Base-by-base conservation (phyloP, 2,113 vertebrate genomes). In the Taurulus bubalis region DNA sequence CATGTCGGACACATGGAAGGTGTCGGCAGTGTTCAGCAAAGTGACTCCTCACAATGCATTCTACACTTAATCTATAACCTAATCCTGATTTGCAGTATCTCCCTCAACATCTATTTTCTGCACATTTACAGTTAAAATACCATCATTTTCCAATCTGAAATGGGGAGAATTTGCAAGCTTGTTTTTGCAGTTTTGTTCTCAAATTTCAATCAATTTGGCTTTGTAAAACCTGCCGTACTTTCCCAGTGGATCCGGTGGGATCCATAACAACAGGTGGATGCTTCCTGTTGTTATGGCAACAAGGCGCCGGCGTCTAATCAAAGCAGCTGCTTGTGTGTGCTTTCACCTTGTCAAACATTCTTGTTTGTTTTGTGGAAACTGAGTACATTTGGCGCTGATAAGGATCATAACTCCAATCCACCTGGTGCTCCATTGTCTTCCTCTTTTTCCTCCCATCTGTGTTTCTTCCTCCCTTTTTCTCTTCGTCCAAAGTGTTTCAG, bases 211-310 rank as follows among this genome's bases (percentile, higher is more conserved):
- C 1, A 26, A 36, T 77, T 22, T 73, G 53, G 38, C 28, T 58
- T 65, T 8, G 40, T 71, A 36, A 58, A 15, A 49, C 60, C 71
- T 60, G 58, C 45, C 73, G 56, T 38, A 3, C 47, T 62, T 64
- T 32, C 73, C 77, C 59, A 66, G 60, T 70, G 77, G 65, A 70
- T 26, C 59, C 66, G 75, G 32, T 83, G 83, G 71, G 58, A 71
- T 74, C 75, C 68, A 77, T 38, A 12, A 69, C 77, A 62, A 40
- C 85, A 85, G 68, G 51, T 77, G 30, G 47, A 36, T 30, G 1
- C 58, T 26, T 26, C n/a, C 12, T 62, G 40, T 70, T 65, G 15
- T 67, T 51, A 24, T 11, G 28, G 90, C 89, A 91, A 92, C 91
- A 65, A 62, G 65, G 75, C 0, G 0, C 16, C 38, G 15, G 30